Evolutionary conservation across 1,140 invertebrate genomes (phyloP).

Genomic region (Hycleus phaleratus): DNA sequence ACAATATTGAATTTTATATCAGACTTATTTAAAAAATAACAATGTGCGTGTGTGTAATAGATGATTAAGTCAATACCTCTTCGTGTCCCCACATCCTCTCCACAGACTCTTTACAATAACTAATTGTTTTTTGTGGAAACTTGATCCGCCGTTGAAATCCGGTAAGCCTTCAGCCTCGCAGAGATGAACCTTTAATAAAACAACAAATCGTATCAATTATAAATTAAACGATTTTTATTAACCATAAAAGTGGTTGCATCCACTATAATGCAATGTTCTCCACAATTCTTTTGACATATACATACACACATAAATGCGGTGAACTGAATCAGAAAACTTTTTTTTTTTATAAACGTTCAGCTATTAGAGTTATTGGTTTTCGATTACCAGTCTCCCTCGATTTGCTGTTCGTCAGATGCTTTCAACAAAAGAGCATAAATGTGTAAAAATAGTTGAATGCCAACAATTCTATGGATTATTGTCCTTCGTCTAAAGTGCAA

Average conservation of each 20-base stretch:
- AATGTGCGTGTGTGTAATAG: background rate
- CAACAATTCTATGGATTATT: background rate
- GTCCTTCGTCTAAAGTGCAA: background rate
- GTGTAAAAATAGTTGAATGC: background rate
- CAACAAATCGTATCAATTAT: background rate
- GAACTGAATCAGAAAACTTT: background rate
- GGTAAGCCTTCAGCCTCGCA: constrained; percentile 66
- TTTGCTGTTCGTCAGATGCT: background rate
- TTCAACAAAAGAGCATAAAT: constrained; percentile 1
- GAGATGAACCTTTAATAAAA: constrained; percentile 53
- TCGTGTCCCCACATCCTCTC: constrained; percentile 57
- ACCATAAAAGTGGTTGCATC: background rate
- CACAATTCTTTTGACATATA: background rate
- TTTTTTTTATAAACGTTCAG: constrained; percentile 1
- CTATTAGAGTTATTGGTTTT: constrained; percentile 10
- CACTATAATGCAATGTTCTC: background rate
- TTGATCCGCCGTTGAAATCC: constrained; percentile 51
- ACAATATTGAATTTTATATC: background rate
- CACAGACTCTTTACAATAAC: constrained; percentile 68
- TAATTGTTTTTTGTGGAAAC: constrained; percentile 55
- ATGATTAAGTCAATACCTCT: constrained; percentile 45
- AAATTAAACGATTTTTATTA: background rate
- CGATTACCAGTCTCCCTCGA: background rate
- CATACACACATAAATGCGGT: background rate
- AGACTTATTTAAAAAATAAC: background rate